These are phyloP conservation scores for Ispidina picta DNA, from an alignment of 2,797 vertebrate species.

Conservation along the genomic window DNA sequence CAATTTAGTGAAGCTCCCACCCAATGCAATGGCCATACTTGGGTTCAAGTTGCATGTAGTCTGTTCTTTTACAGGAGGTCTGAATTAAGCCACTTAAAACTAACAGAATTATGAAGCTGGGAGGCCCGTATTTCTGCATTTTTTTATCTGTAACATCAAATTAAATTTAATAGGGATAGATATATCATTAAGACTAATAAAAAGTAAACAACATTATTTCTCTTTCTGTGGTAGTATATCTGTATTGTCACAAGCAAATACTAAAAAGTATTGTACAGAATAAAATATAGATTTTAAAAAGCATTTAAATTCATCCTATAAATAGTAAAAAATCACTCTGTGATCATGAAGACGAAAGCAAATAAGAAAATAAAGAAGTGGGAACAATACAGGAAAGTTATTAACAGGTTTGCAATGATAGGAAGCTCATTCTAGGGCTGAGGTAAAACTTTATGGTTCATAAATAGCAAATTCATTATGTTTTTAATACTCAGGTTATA, in stretches of 20 bases:
- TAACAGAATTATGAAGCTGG: background rate
- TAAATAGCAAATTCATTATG: constrained; percentile 81
- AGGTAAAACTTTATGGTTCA: constrained; percentile 79
- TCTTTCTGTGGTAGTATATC: background rate
- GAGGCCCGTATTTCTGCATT: background rate
- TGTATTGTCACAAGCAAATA: background rate
- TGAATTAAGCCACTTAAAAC: background rate
- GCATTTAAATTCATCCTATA: background rate
- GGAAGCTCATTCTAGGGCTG: constrained; percentile 75
- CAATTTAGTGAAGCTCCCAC: background rate
- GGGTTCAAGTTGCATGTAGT: background rate
- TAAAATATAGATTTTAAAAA: background rate
- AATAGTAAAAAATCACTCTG: background rate
- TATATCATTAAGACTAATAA: background rate
- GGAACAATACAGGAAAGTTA: constrained; percentile 2
- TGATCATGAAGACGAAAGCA: background rate
- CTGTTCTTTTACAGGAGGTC: background rate
- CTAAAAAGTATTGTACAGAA: background rate
- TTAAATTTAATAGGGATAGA: background rate
- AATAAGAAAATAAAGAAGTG: background rate
- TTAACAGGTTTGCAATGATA: constrained; percentile 71
- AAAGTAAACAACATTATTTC: background rate
- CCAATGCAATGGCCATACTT: background rate
- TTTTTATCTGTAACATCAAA: background rate
- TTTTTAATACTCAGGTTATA: constrained; percentile 80